phyloP scores from a whole-genome alignment of 2,797 vertebrate genomes.

The Rhodeus uyekii region DNA sequence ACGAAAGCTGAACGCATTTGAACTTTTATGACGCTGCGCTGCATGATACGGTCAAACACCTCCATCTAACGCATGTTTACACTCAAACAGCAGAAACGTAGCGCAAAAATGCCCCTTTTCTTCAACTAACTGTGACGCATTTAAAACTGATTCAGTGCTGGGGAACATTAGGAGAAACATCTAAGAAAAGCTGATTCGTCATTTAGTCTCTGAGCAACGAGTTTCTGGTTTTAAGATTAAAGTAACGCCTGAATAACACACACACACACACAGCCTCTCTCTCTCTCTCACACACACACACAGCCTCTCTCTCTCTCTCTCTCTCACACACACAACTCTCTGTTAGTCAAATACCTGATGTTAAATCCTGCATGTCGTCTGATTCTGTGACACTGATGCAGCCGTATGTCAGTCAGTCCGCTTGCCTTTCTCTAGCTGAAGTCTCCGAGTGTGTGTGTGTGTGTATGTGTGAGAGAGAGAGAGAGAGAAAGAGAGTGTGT shows the following conservation, averaged over 20 bases:
- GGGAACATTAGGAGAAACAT: neutral
- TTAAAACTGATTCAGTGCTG: neutral
- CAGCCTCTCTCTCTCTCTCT: too few species aligned
- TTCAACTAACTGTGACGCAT: too few species aligned
- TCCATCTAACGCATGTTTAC: too few species aligned
- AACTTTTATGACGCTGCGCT: too few species aligned
- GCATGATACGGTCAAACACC: too few species aligned
- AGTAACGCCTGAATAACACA: neutral
- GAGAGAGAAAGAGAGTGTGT: too few species aligned
- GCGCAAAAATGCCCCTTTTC: too few species aligned
- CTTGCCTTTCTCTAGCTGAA: neutral
- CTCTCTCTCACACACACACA: conserved; percentile 37
- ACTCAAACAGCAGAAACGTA: too few species aligned
- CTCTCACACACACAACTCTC: conserved; percentile 28
- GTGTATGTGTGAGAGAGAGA: too few species aligned
- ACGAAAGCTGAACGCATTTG: too few species aligned
- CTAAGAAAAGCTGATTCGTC: neutral
- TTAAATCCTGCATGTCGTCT: conserved; percentile 30
- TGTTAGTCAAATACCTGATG: conserved; percentile 37
- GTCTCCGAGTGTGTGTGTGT: neutral
- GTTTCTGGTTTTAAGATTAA: neutral
- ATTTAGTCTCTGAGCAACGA: neutral
- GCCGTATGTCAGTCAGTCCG: neutral
- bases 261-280: conserved; percentile 27
- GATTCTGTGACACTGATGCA: neutral